A percentile compares a stretch with the other conserved stretches of the same genome.
phyloP scores from a whole-genome alignment of 2,888 invertebrate species.

The Eristalis intricaria region DNA sequence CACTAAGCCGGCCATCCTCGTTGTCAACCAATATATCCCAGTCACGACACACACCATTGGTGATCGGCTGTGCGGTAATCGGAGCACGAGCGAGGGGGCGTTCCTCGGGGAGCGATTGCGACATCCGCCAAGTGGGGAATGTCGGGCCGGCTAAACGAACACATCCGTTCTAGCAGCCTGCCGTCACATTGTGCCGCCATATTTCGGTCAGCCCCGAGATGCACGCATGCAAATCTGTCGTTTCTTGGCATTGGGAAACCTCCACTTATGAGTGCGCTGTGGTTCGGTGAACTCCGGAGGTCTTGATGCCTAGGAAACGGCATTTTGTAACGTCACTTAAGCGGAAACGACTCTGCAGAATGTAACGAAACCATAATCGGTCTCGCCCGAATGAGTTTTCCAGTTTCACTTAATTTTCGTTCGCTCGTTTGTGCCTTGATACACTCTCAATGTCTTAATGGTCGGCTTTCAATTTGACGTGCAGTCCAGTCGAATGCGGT shows the following conservation, averaged over 20 bases:
- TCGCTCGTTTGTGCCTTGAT: conserved; percentile 9
- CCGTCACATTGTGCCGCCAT: background rate
- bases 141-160: conserved; percentile 23
- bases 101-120: conserved; percentile 25
- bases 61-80: conserved; percentile 45
- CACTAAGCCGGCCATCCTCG: conserved; percentile 55
- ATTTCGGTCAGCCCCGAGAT: background rate
- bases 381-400: conserved; percentile 55
- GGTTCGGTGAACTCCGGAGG: conserved; percentile 61
- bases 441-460: conserved; percentile 1
- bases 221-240: conserved; percentile 32
- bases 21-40: conserved; percentile 62
- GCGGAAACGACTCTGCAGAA: conserved; percentile 59
- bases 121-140: conserved; percentile 2
- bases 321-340: conserved; percentile 69
- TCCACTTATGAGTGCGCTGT: conserved; percentile 3
- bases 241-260: conserved; percentile 30
- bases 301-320: conserved; percentile 39
- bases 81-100: conserved; percentile 55
- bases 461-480: conserved; percentile 4
- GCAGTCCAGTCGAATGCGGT: background rate
- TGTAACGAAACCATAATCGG: conserved; percentile 47
- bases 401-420: conserved; percentile 61
- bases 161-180: conserved; percentile 29
- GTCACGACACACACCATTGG: conserved; percentile 55